Percentiles rank a stretch among this genome's conserved stretches.
Evolutionary conservation across 2,888 invertebrate genomes (phyloP).

Genomic region (Eupsilia transversa): DNA sequence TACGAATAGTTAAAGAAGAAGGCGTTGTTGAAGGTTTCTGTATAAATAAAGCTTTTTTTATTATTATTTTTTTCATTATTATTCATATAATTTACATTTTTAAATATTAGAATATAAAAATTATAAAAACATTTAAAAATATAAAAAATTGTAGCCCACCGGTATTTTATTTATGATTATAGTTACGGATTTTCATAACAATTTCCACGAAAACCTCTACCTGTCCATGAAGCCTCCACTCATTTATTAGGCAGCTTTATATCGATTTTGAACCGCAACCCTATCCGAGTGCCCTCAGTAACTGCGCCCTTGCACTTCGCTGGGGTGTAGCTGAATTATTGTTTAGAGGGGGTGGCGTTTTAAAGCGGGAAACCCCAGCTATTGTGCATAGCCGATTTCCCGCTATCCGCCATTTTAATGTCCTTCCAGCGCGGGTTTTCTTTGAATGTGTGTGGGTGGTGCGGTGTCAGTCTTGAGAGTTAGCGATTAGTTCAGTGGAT

Average conservation of each 20-base stretch:
- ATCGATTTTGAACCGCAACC: conserved; percentile 74
- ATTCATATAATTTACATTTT: no score
- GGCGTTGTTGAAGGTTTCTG: no score
- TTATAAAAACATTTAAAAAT: no score
- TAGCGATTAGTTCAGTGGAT: conserved; percentile 11
- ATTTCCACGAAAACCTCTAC: conserved; percentile 19
- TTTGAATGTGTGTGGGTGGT: conserved; percentile 71
- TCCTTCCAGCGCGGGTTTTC: conserved; percentile 75
- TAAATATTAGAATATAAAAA: no score
- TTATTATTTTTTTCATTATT: no score
- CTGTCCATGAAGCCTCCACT: conserved; percentile 38
- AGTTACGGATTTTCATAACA: conserved; percentile 12
- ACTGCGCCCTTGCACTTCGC: conserved; percentile 91
- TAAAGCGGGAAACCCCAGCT: conserved; percentile 90
- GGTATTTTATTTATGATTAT: no score
- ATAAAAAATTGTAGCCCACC: no score
- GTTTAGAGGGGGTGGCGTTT: conserved; percentile 87
- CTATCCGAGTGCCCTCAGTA: conserved; percentile 82
- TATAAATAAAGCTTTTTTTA: no score
- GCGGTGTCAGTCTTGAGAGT: conserved; percentile 47
- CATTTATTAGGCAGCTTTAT: conserved; percentile 65
- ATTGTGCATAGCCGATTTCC: conserved; percentile 90
- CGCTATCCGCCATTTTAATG: conserved; percentile 89
- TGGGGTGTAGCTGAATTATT: conserved; percentile 91
- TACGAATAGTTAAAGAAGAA: no score